A percentile compares a stretch with the other conserved stretches of the same genome.
phyloP scores from a whole-genome alignment of 2,113 vertebrate species.

The Saccopteryx bilineata region DNA sequence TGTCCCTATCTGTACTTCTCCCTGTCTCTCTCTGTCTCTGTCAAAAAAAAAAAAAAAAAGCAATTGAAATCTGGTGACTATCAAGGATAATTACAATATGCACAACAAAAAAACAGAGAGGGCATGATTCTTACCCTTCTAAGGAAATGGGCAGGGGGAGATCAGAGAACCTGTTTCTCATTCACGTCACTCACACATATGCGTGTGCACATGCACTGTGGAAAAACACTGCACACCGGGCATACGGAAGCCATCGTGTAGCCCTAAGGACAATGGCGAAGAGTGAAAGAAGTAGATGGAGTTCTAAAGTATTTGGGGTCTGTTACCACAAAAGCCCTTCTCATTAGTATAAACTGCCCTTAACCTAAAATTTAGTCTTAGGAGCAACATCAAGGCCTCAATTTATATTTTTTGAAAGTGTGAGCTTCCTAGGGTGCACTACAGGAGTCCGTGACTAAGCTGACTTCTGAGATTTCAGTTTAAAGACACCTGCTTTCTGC shows the following conservation, averaged over 20 bases:
- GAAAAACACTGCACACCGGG: neutral
- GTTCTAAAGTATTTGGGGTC: neutral
- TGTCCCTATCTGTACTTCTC: no score
- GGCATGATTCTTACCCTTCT: neutral
- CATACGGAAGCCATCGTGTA: neutral
- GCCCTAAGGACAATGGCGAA: neutral
- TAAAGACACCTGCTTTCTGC: conserved; percentile 64
- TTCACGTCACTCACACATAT: neutral
- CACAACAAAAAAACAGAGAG: neutral
- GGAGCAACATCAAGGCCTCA: neutral
- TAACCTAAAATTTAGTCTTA: conserved; percentile 59
- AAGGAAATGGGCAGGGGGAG: neutral
- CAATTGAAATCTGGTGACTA: neutral
- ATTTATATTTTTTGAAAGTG: conserved; percentile 59
- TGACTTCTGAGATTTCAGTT: conserved; percentile 56
- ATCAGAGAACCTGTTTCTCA: neutral
- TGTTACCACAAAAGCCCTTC: neutral
- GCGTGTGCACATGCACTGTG: neutral
- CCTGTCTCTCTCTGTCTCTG: no score
- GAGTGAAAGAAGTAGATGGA: neutral
- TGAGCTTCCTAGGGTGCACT: neutral
- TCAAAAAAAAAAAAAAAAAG: neutral
- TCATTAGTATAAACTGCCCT: conserved; percentile 32
- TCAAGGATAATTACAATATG: neutral
- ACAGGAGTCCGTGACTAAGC: conserved; percentile 15